Percentiles rank a stretch among this genome's conserved stretches.
Conservation (phyloP, 2,113 vertebrate genomes). For the Scatophagus argus region DNA sequence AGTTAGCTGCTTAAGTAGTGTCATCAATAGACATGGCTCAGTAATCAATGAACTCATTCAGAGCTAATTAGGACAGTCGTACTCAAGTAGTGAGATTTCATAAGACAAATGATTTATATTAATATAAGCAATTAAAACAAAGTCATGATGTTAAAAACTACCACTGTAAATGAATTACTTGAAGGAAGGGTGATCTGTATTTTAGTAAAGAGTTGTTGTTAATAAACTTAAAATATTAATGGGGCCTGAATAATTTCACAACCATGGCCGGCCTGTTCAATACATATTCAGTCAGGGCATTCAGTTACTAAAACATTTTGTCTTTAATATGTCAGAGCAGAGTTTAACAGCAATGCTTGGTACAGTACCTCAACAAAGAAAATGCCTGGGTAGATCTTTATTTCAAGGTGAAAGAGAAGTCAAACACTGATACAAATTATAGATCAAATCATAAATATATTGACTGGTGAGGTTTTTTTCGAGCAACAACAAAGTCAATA, state of each 20-base stretch:
- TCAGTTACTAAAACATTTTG: not conserved
- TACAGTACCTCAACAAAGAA: conserved; percentile 18
- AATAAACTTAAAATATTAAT: not conserved
- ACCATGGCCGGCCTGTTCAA: not conserved
- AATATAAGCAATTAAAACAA: conserved; percentile 13
- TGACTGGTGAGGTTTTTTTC: conserved; percentile 75
- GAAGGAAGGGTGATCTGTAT: not conserved
- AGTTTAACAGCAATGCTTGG: conserved; percentile 2
- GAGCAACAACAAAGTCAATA: conserved; percentile 86
- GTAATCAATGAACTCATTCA: conserved; percentile 83
- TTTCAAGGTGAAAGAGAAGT: conserved; percentile 95
- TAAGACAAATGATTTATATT: conserved; percentile 35
- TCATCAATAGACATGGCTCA: conserved; percentile 77
- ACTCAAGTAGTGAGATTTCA: conserved; percentile 41
- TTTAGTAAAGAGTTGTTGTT: not conserved
- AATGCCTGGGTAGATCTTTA: conserved; percentile 77
- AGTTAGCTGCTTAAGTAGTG: conserved; percentile 69
- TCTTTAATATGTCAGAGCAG: not conserved
- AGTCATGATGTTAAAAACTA: not conserved
- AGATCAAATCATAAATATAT: conserved; percentile 90
- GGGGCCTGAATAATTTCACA: not conserved
- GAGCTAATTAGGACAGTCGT: conserved; percentile 73
- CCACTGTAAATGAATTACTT: not conserved
- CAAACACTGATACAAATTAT: conserved; percentile 88
- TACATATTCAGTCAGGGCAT: not conserved